These are phyloP conservation scores for Fregata magnificens DNA, from an alignment of 2,113 vertebrate species.

Conservation along the genomic window DNA sequence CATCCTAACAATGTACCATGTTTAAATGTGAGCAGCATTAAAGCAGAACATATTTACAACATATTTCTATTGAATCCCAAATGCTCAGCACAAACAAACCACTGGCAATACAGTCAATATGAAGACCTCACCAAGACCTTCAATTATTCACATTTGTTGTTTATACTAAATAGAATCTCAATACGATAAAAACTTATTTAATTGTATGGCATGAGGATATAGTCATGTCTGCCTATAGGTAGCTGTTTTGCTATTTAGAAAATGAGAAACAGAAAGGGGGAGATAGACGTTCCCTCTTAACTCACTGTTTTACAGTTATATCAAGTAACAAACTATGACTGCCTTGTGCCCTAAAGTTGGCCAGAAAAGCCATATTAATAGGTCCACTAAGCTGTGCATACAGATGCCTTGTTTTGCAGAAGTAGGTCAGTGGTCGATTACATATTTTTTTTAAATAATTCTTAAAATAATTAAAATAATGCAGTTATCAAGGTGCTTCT, in stretches of 20 bases:
- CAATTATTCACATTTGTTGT: background rate
- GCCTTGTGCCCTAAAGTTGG: background rate
- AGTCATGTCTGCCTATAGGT: background rate
- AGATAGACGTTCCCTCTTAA: background rate
- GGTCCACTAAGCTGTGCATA: background rate
- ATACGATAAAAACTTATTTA: background rate
- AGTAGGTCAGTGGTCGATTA: background rate
- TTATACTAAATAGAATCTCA: background rate
- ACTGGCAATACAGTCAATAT: background rate
- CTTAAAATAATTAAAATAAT: background rate
- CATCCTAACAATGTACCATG: background rate
- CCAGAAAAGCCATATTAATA: background rate
- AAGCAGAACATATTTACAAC: background rate
- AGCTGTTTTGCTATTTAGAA: background rate
- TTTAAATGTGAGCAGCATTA: slow-evolving; percentile 25
- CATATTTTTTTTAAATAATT: background rate
- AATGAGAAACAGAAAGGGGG: background rate
- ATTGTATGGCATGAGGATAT: background rate
- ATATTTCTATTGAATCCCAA: background rate
- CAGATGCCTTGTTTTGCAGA: background rate
- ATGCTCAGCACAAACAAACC: background rate
- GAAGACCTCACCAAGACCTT: background rate
- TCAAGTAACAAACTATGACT: background rate
- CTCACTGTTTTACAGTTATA: background rate
- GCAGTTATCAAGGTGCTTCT: background rate